Evolutionary conservation across 1,140 invertebrate species (phyloP).

Genomic region (Mamestra configurata): DNA sequence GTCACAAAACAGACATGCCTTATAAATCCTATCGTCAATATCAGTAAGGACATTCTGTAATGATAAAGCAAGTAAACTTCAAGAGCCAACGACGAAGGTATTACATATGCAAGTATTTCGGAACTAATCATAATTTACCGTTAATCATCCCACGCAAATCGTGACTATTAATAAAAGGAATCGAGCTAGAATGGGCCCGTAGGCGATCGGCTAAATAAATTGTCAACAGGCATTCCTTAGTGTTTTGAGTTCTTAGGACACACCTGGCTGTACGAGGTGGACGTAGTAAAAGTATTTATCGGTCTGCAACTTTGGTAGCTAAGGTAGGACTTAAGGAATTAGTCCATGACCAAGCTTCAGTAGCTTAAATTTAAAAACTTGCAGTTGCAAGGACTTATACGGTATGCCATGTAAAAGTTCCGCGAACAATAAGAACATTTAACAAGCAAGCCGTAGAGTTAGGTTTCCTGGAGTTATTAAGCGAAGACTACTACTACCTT

Average conservation of each 20-base stretch:
- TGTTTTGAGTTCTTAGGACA: neutral
- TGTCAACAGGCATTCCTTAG: neutral
- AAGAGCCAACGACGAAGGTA: neutral
- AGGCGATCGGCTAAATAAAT: slow-evolving; percentile 13
- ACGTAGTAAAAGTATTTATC: neutral
- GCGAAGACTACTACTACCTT: too few relatives aligned
- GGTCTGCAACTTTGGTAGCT: too few relatives aligned
- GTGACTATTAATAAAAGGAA: slow-evolving; percentile 33
- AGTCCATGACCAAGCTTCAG: too few relatives aligned
- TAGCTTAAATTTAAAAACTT: too few relatives aligned
- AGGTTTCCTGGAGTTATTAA: too few relatives aligned
- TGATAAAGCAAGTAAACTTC: neutral
- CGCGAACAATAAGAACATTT: too few relatives aligned
- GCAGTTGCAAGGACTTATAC: too few relatives aligned
- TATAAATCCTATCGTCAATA: neutral
- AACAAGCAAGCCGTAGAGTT: too few relatives aligned
- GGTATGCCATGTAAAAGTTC: too few relatives aligned
- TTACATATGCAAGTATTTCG: slow-evolving; percentile 23
- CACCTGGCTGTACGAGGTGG: neutral
- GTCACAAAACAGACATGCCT: too few relatives aligned
- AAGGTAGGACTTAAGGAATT: too few relatives aligned
- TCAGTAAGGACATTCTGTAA: neutral
- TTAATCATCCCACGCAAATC: slow-evolving; percentile 23
- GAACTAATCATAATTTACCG: slow-evolving; percentile 37
- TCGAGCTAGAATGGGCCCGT: neutral